A percentile compares a stretch with the other conserved stretches of the same genome.
These are phyloP conservation scores for Brachypteracias leptosomus DNA, from an alignment of 2,113 vertebrate genomes.

Conservation along the genomic window DNA sequence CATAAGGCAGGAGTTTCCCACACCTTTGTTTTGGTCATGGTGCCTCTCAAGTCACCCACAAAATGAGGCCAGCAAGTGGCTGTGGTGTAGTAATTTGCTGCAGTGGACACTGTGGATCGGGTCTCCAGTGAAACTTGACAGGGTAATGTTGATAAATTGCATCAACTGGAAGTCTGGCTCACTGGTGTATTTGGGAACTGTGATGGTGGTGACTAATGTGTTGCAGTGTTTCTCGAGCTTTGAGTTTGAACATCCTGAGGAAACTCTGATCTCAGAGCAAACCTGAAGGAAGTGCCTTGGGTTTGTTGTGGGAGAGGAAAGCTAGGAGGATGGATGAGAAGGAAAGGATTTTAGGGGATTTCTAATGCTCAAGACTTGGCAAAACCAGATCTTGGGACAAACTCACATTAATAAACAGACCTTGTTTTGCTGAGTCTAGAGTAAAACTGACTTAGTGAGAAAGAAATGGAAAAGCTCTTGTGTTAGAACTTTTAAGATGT, in stretches of 20 bases:
- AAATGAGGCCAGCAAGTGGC: neutral
- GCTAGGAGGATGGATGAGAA: constrained; percentile 39
- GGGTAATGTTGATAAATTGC: constrained; percentile 15
- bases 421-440: constrained; percentile 50
- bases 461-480: constrained; percentile 32
- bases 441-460: constrained; percentile 33
- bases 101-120: accelerated
- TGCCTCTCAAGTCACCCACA: neutral
- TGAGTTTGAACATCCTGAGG: constrained; percentile 60
- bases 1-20: neutral
- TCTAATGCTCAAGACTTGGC: constrained; percentile 37
- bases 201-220: constrained; percentile 52
- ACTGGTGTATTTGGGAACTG: constrained; percentile 37
- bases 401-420: constrained; percentile 34
- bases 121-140: neutral
- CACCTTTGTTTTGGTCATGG: neutral
- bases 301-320: constrained; percentile 35
- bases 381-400: constrained; percentile 21
- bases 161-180: constrained; percentile 39
- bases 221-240: constrained; percentile 34
- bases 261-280: constrained; percentile 62
- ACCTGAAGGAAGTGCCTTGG: constrained; percentile 55
- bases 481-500: neutral
- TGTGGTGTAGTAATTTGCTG: neutral
- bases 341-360: constrained; percentile 56